A percentile compares a stretch with the other conserved stretches of the same genome.
Evolutionary conservation across 2,797 vertebrate genomes (phyloP).

Genomic region (Martes flavigula): DNA sequence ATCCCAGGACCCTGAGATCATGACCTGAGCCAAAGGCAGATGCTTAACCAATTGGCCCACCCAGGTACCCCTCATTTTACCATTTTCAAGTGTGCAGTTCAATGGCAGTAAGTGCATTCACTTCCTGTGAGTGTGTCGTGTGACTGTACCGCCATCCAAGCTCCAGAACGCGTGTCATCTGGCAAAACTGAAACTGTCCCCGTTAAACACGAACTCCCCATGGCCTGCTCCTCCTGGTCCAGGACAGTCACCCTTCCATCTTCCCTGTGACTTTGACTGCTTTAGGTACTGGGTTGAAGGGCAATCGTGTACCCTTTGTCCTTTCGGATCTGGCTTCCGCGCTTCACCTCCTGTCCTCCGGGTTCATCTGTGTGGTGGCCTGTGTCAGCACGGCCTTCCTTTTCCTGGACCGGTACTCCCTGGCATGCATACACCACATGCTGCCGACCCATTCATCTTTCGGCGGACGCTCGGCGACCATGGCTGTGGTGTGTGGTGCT

Average conservation of each 20-base stretch:
- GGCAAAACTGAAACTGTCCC: neutral
- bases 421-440: neutral
- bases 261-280: neutral
- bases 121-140: too few relatives aligned
- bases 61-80: neutral
- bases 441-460: neutral
- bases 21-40: neutral
- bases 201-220: too few relatives aligned
- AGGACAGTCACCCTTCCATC: neutral
- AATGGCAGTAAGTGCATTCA: neutral
- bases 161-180: neutral
- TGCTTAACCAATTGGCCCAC: neutral
- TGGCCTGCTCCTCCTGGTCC: neutral
- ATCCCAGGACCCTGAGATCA: neutral
- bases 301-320: neutral
- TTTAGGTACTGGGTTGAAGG: neutral
- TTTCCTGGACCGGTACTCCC: neutral
- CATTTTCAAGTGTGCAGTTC: neutral
- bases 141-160: rapidly evolving
- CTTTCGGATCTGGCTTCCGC: neutral
- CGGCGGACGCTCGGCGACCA: neutral
- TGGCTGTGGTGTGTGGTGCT: neutral
- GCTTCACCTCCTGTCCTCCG: neutral
- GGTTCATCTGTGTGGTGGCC: neutral
- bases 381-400: neutral